A percentile compares a stretch with the other conserved stretches of the same genome.
Evolutionary conservation across 2,888 invertebrate genomes (phyloP).

Genomic region (Sarcophaga carnaria): DNA sequence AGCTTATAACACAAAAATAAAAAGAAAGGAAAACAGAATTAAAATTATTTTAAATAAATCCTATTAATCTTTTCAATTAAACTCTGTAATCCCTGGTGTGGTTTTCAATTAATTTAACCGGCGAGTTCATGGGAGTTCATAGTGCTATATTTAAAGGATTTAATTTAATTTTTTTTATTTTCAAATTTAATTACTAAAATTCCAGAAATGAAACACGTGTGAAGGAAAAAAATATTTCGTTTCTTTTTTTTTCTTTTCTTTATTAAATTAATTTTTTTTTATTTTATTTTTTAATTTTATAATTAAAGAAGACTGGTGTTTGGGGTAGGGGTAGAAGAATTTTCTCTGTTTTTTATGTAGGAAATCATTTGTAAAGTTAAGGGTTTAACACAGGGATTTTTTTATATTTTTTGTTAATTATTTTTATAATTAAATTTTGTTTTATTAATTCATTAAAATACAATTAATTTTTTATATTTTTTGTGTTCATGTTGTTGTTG

Average conservation of each 20-base stretch:
- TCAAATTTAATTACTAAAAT: background rate
- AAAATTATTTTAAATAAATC: too few species aligned
- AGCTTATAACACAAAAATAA: too few species aligned
- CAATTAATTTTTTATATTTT: background rate
- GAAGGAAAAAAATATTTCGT: too few species aligned
- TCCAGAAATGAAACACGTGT: conserved; percentile 13
- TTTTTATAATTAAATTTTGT: conserved; percentile 19
- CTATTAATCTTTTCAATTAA: too few species aligned
- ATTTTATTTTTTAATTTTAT: conserved; percentile 22
- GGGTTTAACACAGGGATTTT: background rate
- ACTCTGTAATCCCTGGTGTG: too few species aligned
- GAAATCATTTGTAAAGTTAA: conserved; percentile 9
- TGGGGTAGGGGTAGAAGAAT: background rate
- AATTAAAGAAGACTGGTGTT: conserved; percentile 38
- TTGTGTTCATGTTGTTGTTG: background rate
- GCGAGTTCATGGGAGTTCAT: too few species aligned
- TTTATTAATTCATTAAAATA: conserved; percentile 19
- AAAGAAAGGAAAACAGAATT: too few species aligned
- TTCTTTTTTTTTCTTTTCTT: conserved; percentile 13
- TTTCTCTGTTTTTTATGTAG: background rate
- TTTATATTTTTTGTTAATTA: background rate
- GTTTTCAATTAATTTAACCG: too few species aligned
- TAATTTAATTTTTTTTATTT: too few species aligned
- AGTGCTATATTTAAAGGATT: too few species aligned
- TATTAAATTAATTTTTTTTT: conserved; percentile 60